These are phyloP conservation scores for Uropetala carovei DNA, from an alignment of 2,888 invertebrate species.

Conservation along the genomic window DNA sequence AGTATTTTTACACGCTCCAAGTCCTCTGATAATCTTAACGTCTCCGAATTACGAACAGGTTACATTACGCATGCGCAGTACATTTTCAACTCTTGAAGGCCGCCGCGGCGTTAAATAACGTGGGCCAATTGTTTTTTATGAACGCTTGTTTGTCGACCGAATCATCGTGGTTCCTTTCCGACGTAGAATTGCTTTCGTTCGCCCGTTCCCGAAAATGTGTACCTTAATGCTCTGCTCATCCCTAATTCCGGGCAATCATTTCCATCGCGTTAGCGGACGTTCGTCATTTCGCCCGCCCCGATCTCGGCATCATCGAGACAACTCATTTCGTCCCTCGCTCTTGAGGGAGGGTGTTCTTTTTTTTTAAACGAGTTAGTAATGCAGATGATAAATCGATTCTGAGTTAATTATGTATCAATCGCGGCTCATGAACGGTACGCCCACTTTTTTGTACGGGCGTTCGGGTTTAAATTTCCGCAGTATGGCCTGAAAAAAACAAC, in stretches of 20 bases:
- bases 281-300: not conserved
- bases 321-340: constrained; percentile 31
- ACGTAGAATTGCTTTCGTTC: not conserved
- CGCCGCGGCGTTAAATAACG: no score
- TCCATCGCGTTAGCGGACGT: not conserved
- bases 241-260: no score
- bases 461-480: not conserved
- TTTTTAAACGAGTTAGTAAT: constrained; percentile 2
- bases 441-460: not conserved
- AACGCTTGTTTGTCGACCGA: no score
- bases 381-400: constrained; percentile 21
- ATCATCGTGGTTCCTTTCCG: no score
- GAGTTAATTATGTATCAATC: constrained; percentile 49
- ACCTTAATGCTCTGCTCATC: no score
- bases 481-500: not conserved
- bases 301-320: constrained; percentile 11
- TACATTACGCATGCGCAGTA: no score
- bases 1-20: no score
- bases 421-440: constrained; percentile 29
- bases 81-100: no score
- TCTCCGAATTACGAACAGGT: no score
- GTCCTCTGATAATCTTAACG: no score
- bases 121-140: no score
- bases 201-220: not conserved
- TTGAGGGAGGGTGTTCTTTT: constrained; percentile 1